phyloP scores from a whole-genome alignment of 2,888 invertebrate genomes.

The Isoperla grammatica region DNA sequence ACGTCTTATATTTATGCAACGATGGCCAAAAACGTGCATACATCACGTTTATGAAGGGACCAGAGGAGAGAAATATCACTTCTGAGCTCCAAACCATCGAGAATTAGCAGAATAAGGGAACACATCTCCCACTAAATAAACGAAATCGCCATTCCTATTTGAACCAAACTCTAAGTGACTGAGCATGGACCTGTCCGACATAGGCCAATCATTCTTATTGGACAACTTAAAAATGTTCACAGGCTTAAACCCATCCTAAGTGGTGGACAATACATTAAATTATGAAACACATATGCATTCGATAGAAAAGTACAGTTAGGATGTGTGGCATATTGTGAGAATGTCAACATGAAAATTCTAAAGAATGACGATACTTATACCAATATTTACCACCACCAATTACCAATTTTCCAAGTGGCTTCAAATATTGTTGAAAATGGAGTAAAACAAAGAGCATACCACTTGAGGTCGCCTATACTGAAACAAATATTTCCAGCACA shows the following conservation, averaged over 20 bases:
- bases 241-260: not conserved
- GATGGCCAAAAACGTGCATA: too few relatives aligned
- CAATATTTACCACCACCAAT: too few relatives aligned
- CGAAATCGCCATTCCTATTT: not conserved
- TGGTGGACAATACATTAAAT: not conserved
- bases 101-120: not conserved
- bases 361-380: not conserved
- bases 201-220: not conserved
- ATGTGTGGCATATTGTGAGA: not conserved
- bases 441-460: too few relatives aligned
- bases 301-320: not conserved
- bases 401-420: slow-evolving; percentile 8
- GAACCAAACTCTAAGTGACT: not conserved
- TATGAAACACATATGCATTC: not conserved
- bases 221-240: not conserved
- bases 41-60: not conserved
- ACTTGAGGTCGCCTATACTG: too few relatives aligned
- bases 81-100: too few relatives aligned
- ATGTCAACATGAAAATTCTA: not conserved
- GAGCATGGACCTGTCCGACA: too few relatives aligned
- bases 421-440: not conserved
- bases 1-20: too few relatives aligned
- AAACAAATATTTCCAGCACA: too few relatives aligned
- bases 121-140: not conserved
- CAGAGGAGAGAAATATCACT: too few relatives aligned